phyloP scores from a whole-genome alignment of 2,113 vertebrate species.

The Scomber colias region DNA sequence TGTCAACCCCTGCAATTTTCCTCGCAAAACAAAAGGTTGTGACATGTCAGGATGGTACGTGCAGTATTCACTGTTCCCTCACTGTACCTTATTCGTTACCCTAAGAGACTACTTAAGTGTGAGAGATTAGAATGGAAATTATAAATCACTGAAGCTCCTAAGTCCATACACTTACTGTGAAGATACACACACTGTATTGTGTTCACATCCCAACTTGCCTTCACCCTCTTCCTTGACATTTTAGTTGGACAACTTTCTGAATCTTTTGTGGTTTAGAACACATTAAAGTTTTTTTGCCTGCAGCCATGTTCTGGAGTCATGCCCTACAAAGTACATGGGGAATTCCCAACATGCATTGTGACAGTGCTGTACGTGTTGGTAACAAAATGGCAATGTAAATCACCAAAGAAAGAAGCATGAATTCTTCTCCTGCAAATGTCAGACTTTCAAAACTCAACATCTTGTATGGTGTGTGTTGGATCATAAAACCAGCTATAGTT shows the following conservation, averaged over 20 bases:
- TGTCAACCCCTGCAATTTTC: conserved; percentile 82
- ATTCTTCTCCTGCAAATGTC: conserved; percentile 27
- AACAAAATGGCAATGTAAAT: conserved; percentile 37
- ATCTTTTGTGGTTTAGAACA: conserved; percentile 43
- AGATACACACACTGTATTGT: conserved; percentile 16
- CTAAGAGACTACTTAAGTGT: conserved; percentile 47
- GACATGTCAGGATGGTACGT: conserved; percentile 66
- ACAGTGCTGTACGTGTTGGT: conserved; percentile 21
- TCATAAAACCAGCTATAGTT: conserved; percentile 49
- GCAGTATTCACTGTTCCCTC: conserved; percentile 68
- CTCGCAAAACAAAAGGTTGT: conserved; percentile 59
- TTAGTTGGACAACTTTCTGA: conserved; percentile 44
- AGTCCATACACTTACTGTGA: conserved; percentile 22
- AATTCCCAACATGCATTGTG: conserved; percentile 65
- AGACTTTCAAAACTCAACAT: neutral
- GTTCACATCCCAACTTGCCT: conserved; percentile 53
- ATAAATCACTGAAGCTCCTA: conserved; percentile 51
- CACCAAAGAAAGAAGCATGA: conserved; percentile 43
- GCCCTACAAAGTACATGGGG: conserved; percentile 54
- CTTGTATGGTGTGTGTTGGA: conserved; percentile 26
- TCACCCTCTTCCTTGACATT: conserved; percentile 56
- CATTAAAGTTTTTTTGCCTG: conserved; percentile 47
- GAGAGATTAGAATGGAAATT: conserved; percentile 56
- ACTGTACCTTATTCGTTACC: conserved; percentile 35
- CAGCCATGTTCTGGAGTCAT: conserved; percentile 50